phyloP scores from a whole-genome alignment of 1,140 invertebrate genomes.

The Drosophila takahashii region DNA sequence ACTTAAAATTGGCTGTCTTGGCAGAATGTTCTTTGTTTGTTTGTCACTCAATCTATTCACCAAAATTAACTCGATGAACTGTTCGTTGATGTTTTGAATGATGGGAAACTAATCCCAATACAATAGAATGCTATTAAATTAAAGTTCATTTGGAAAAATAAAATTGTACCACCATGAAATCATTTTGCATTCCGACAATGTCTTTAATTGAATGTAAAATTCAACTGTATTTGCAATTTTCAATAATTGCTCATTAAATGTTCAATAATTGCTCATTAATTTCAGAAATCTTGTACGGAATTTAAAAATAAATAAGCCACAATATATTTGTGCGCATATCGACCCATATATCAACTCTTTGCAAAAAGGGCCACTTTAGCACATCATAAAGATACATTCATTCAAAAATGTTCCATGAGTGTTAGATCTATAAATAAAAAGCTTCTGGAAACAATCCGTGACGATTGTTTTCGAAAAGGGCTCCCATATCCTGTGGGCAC shows the following conservation, averaged over 20 bases:
- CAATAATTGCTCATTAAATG: background rate
- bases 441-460: conserved; percentile 22
- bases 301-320: background rate
- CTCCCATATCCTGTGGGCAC: conserved; percentile 16
- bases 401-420: background rate
- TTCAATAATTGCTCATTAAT: background rate
- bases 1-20: background rate
- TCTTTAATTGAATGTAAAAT: background rate
- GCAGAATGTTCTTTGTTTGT: background rate
- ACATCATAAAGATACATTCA: too few species aligned
- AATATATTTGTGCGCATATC: background rate
- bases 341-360: background rate
- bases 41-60: conserved; percentile 1
- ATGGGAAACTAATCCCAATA: background rate
- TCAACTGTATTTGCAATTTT: background rate
- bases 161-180: background rate
- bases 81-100: conserved; percentile 5
- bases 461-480: conserved; percentile 36
- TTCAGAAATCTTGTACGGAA: background rate
- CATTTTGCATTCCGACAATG: background rate
- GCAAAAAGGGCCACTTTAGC: background rate
- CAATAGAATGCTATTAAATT: background rate
- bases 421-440: conserved; percentile 11
- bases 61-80: background rate
- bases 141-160: background rate